These are phyloP conservation scores for Poecile atricapillus DNA, from an alignment of 2,113 vertebrate species.

Conservation along the genomic window DNA sequence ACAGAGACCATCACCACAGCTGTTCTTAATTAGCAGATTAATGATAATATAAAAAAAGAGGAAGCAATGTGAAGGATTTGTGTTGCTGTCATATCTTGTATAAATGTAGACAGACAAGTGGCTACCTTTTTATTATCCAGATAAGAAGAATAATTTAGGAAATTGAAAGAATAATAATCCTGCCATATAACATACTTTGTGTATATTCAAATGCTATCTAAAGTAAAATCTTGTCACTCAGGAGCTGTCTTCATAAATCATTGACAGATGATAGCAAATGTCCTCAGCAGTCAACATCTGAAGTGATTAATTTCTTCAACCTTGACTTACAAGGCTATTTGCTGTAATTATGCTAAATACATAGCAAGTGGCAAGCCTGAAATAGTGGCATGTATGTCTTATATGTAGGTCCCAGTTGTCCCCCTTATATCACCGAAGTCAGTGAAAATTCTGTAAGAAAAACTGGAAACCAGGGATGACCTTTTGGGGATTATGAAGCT, in stretches of 20 bases:
- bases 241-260: neutral
- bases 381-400: neutral
- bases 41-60: neutral
- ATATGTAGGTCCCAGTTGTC: neutral
- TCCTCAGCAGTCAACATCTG: neutral
- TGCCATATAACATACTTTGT: neutral
- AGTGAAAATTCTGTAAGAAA: neutral
- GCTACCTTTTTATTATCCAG: neutral
- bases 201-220: neutral
- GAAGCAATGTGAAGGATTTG: neutral
- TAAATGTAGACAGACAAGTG: neutral
- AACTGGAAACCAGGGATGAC: neutral
- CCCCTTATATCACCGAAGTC: neutral
- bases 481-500: neutral
- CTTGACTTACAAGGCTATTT: neutral
- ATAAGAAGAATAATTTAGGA: neutral
- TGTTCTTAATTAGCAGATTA: neutral
- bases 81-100: neutral
- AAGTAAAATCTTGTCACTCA: neutral
- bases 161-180: neutral
- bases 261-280: neutral
- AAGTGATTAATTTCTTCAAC: slow-evolving; percentile 19
- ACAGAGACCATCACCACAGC: neutral
- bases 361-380: neutral
- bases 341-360: neutral